phyloP scores from a whole-genome alignment of 2,797 vertebrate genomes.

The Lacerta viridis region DNA sequence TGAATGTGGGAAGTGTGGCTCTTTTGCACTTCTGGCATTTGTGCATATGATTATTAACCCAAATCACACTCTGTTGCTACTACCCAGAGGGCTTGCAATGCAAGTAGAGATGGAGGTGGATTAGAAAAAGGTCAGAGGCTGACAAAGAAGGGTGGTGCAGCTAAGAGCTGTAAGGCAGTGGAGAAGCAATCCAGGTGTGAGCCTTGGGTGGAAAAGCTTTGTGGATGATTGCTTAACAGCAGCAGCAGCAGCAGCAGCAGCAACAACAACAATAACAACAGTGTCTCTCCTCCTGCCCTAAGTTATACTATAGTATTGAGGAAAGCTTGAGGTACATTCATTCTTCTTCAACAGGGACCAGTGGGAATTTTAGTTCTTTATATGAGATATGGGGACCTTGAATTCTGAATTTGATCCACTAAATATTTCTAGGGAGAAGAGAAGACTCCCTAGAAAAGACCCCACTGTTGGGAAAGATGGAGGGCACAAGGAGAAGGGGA shows the following conservation, averaged over 20 bases:
- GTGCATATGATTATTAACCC: constrained; percentile 2
- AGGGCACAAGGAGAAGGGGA: too few relatives aligned
- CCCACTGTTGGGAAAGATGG: too few relatives aligned
- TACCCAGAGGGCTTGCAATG: not conserved
- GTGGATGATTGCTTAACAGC: too few relatives aligned
- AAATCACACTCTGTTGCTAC: constrained; percentile 6
- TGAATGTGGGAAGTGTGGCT: not conserved
- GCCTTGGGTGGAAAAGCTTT: not conserved
- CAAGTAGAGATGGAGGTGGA: not conserved
- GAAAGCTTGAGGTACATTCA: not conserved
- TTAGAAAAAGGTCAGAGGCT: constrained; percentile 4
- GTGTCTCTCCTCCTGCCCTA: too few relatives aligned
- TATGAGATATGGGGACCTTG: not conserved
- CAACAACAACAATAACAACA: too few relatives aligned
- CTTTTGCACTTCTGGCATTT: not conserved
- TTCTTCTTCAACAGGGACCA: not conserved
- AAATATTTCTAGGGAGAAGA: too few relatives aligned
- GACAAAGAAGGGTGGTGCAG: not conserved
- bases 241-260: too few relatives aligned
- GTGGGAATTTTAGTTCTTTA: not conserved
- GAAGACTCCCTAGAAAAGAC: too few relatives aligned
- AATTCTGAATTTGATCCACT: not conserved
- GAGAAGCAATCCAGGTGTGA: not conserved
- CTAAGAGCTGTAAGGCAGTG: not conserved
- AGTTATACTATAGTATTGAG: not conserved